Evolutionary conservation across 2,113 vertebrate genomes (phyloP).

Genomic region (Leptobrachium ailaonicum): DNA sequence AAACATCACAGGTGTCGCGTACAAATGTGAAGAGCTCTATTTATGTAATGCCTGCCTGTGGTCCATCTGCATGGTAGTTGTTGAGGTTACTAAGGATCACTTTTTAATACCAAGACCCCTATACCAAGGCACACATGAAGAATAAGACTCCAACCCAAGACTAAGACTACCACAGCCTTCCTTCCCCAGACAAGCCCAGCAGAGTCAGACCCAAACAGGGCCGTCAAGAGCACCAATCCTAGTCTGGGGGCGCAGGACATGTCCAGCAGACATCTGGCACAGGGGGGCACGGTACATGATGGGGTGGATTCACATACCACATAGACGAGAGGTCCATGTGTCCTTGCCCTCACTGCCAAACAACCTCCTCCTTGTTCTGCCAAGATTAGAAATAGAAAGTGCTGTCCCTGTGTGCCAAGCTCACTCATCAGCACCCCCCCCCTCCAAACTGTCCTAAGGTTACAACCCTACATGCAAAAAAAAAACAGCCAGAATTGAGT

Average conservation of each 20-base stretch:
- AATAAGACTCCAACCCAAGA: too few relatives aligned
- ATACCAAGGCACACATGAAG: too few relatives aligned
- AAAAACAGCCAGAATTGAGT: too few relatives aligned
- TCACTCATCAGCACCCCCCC: too few relatives aligned
- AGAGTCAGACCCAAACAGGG: neutral
- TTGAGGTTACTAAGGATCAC: too few relatives aligned
- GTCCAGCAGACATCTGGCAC: conserved; percentile 39
- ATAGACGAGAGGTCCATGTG: neutral
- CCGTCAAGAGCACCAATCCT: conserved; percentile 30
- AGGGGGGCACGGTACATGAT: conserved; percentile 29
- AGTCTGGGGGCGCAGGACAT: conserved; percentile 34
- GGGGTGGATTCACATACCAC: conserved; percentile 26
- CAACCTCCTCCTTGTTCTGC: conserved; percentile 5
- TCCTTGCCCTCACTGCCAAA: conserved; percentile 8
- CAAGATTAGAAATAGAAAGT: neutral
- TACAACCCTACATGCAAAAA: too few relatives aligned
- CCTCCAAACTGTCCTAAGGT: too few relatives aligned
- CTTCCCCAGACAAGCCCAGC: neutral
- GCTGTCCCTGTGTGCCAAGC: too few relatives aligned
- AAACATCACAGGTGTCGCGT: neutral
- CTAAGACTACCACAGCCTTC: neutral
- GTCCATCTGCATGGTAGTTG: too few relatives aligned
- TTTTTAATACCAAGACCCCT: too few relatives aligned
- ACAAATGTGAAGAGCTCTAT: conserved; percentile 22
- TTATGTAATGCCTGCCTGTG: neutral